Evolutionary conservation across 2,113 vertebrate species (phyloP).

Genomic region (Cyanocitta stelleri): DNA sequence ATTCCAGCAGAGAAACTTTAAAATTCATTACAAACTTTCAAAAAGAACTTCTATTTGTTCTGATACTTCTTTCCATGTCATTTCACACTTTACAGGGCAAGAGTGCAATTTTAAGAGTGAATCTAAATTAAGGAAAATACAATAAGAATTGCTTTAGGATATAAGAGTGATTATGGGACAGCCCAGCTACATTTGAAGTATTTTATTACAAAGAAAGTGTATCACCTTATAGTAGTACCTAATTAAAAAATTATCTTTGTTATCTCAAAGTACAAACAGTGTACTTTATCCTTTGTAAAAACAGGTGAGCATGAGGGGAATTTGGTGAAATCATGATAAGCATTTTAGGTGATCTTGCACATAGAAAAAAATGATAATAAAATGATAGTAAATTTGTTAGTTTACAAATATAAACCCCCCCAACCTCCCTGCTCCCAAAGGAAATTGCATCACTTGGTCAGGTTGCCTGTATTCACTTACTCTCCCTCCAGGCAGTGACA

Average conservation of each 20-base stretch:
- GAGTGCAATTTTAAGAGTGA: neutral
- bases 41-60: neutral
- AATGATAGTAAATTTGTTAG: neutral
- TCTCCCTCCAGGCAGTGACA: neutral
- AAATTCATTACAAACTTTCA: neutral
- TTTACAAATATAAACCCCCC: neutral
- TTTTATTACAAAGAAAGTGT: neutral
- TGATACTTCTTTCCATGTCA: neutral
- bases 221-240: neutral
- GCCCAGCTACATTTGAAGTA: neutral
- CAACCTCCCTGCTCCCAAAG: neutral
- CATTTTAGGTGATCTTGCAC: neutral
- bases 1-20: neutral
- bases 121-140: neutral
- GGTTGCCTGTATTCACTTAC: neutral
- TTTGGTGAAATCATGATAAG: neutral
- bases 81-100: neutral
- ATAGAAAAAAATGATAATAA: neutral
- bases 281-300: neutral
- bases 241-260: neutral
- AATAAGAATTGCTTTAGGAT: neutral
- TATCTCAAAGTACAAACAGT: neutral
- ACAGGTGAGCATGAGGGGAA: neutral
- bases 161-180: neutral
- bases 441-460: neutral